A percentile compares a stretch with the other conserved stretches of the same genome.
Conservation (phyloP, 2,797 vertebrate species). For the Argentina silus region DNA sequence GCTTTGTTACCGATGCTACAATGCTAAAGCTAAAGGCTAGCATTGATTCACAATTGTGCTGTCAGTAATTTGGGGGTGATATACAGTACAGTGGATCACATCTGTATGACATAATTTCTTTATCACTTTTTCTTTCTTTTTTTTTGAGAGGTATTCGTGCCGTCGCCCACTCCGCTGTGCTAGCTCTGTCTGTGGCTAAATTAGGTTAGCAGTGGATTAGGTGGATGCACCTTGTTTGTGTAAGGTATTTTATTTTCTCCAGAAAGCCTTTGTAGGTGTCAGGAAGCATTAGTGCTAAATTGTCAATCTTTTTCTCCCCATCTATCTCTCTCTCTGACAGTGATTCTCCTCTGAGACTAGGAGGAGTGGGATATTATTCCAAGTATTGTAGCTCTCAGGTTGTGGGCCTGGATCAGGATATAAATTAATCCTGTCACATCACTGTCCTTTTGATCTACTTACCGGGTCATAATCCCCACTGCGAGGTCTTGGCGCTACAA, state of each 20-base stretch:
- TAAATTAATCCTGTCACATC: constrained; percentile 41
- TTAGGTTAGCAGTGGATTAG: constrained; percentile 70
- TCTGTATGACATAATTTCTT: constrained; percentile 43
- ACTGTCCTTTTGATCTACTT: constrained; percentile 46
- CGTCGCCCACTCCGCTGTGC: constrained; percentile 15
- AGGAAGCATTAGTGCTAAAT: constrained; percentile 61
- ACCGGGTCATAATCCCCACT: constrained; percentile 43
- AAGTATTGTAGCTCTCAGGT: constrained; percentile 35
- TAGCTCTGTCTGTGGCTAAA: constrained; percentile 47
- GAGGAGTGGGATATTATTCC: constrained; percentile 31
- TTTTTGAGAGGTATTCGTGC: constrained; percentile 16
- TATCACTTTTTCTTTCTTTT: constrained; percentile 33
- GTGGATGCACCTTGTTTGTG: constrained; percentile 63
- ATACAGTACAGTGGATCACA: not conserved
- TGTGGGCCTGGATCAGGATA: constrained; percentile 44
- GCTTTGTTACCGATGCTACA: constrained; percentile 6
- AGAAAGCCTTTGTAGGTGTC: constrained; percentile 58
- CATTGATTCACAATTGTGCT: constrained; percentile 11
- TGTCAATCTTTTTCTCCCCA: constrained; percentile 40
- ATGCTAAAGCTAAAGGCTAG: constrained; percentile 10
- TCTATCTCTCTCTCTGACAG: constrained; percentile 28
- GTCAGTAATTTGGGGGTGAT: not conserved
- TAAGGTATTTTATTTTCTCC: constrained; percentile 63
- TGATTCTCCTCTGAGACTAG: constrained; percentile 40
- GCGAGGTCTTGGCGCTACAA: constrained; percentile 30